Base-by-base conservation (phyloP, 2,113 vertebrate species). In the Cynocephalus volans region DNA sequence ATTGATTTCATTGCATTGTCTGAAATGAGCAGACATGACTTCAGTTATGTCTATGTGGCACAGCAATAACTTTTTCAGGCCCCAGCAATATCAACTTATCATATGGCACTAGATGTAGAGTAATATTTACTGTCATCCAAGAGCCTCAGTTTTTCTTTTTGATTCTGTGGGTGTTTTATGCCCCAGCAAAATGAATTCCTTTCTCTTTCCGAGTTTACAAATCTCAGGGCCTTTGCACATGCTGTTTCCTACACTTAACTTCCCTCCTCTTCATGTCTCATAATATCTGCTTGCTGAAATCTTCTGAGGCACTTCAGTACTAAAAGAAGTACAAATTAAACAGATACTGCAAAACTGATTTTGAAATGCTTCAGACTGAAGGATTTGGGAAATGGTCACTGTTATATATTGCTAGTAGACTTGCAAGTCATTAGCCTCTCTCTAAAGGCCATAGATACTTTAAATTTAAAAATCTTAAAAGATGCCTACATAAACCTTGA, bases 231-330 rank as follows among this genome's bases (percentile, higher is more conserved):
- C 12, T 81, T 90, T 60, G 33, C 60, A 88, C 48, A 50, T 6
- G 2, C 28, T 73, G 4, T 75, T 54, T n/a, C 19, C 1, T 15
- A 15, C 23, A 52, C 3, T 85, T 79, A 62, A 33, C 13, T 50
- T 36, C 21, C 28, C 17, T 79, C 41, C 6, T 79, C 13, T 90
- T 89, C 10, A n/a, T 93, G 14, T 85, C 19, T 93, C 26, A 8
- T 77, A 50, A 86, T 41, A 80, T 90, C 50, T 94, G 50, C 14
- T 76, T 91, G 15, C n/a, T 82, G n/a, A 94, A 81, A 94, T 69
- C n/a, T 31, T 76, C 60, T 81, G 75, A 96, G 67, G 24, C 21
- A 67, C 18, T 76, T 73, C 48, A 73, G 14, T 50, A 70, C 41
- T 41, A 41, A 41, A 73, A 67, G 79, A 77, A 77, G 62, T 65